Base-by-base conservation (phyloP, 2,888 invertebrate genomes). In the Phymatocera aterrima region DNA sequence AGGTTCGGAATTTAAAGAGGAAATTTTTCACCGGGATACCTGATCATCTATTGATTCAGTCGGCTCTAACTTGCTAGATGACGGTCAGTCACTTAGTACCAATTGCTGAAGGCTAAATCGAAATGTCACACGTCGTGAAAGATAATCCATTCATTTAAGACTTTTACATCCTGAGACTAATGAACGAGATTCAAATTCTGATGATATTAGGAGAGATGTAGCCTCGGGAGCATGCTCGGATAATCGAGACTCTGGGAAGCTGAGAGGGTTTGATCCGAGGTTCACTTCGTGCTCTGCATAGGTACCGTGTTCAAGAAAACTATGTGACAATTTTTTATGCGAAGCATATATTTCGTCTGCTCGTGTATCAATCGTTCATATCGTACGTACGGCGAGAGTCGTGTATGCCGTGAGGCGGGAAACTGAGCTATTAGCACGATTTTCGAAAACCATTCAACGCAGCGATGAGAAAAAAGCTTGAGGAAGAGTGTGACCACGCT, bases 241-340 rank as follows among this genome's bases (percentile, higher is more conserved):
- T 57, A 57, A 28, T 57, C 28, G 28, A 57, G 15, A 28, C 24
- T 18, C 51, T 51, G 21, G 57, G 15, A 57, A 12, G 57, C 24
- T 12, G 28, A 12, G 57, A 57, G 10, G 57, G 57, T 57, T 57
- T 57, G 57, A 57, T 28, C 57, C 12, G 57, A 5, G 57, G 57
- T 57, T 28, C 28, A 57, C 0, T 28, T 57, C 57, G 57, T 57
- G 57, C 28, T 57, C 57, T 57, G 57, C 57, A 57, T 57, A 57
- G 28, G n/a, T n/a, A n/a, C n/a, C n/a, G n/a, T 15, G 10, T 15
- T 28, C 21, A 12, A 21, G n/a, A n/a, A n/a, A n/a, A n/a, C n/a
- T n/a, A 24, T 28, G 28, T 28, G 15, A 57, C 57, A 28, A 57
- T 15, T 57, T 28, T 18, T 21, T 5, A 15, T 57, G 28, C 12